A percentile compares a stretch with the other conserved stretches of the same genome.
phyloP scores from a whole-genome alignment of 2,888 invertebrate species.

The Ophioninae sp. region DNA sequence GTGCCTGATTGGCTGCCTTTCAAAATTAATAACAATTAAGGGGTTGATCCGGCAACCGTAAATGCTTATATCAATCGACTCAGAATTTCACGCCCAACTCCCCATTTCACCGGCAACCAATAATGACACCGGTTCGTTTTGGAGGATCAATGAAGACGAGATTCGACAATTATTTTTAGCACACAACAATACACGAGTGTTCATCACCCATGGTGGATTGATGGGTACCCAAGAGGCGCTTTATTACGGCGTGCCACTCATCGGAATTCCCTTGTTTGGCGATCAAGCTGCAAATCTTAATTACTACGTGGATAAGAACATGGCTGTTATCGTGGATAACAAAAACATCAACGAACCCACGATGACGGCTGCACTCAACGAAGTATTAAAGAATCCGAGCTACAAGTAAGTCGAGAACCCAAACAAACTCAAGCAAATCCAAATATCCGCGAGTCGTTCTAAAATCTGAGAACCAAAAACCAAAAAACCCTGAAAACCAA shows the following conservation, averaged over 20 bases:
- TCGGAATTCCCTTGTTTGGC: slow-evolving; percentile 71
- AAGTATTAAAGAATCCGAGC: slow-evolving; percentile 77
- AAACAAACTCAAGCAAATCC: slow-evolving; percentile 61
- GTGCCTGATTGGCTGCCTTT: too few relatives aligned
- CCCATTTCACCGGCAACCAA: too few relatives aligned
- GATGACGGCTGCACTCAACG: slow-evolving; percentile 76
- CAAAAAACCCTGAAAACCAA: too few relatives aligned
- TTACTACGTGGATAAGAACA: slow-evolving; percentile 66
- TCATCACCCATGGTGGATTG: slow-evolving; percentile 73
- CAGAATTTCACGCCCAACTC: too few relatives aligned
- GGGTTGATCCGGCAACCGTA: too few relatives aligned
- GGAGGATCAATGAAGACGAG: too few relatives aligned
- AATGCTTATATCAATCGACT: too few relatives aligned
- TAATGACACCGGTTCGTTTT: too few relatives aligned
- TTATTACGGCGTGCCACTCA: slow-evolving; percentile 69
- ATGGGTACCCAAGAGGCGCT: slow-evolving; percentile 71
- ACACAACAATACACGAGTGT: slow-evolving; percentile 69
- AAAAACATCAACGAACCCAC: slow-evolving; percentile 74
- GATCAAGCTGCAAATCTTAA: slow-evolving; percentile 73
- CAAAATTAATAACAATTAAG: too few relatives aligned
- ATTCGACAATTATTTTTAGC: slow-evolving; percentile 56
- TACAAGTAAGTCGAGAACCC: slow-evolving; percentile 72
- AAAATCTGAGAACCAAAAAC: too few relatives aligned
- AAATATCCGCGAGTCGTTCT: background rate
- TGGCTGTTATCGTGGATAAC: slow-evolving; percentile 65